Conservation (phyloP, 2,797 vertebrate species). For the Ptychadena robeensis region DNA sequence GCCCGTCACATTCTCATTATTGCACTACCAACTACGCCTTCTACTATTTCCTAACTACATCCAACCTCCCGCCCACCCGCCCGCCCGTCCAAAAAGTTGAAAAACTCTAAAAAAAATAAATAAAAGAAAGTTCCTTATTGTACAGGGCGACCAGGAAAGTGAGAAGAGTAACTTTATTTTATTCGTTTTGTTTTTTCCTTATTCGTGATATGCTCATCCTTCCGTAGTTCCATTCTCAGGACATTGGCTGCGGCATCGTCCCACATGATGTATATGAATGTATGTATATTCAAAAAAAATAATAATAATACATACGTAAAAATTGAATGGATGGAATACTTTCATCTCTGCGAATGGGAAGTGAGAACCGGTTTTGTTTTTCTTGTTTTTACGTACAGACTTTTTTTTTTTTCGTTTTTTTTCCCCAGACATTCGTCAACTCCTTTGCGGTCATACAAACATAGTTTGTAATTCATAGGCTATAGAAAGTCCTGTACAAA, state of each 20-base stretch:
- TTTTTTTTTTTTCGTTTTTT: slow-evolving; percentile 57
- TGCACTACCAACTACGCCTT: slow-evolving; percentile 74
- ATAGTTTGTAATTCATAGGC: slow-evolving; percentile 76
- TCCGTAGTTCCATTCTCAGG: slow-evolving; percentile 47
- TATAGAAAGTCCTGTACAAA: slow-evolving; percentile 75
- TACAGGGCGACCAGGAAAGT: slow-evolving; percentile 54
- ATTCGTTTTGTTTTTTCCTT: background rate
- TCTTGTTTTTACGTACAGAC: slow-evolving; percentile 66
- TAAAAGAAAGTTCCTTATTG: slow-evolving; percentile 63
- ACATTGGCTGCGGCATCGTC: slow-evolving; percentile 26
- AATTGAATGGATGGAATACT: slow-evolving; percentile 63
- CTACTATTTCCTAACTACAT: slow-evolving; percentile 68
- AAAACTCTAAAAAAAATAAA: slow-evolving; percentile 80
- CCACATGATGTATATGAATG: slow-evolving; percentile 47
- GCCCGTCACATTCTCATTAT: slow-evolving; percentile 71
- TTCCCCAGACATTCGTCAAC: slow-evolving; percentile 69
- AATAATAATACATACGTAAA: slow-evolving; percentile 52
- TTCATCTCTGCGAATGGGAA: slow-evolving; percentile 71
- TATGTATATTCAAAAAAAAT: slow-evolving; percentile 44
- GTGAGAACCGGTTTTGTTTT: slow-evolving; percentile 70
- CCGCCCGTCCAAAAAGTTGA: slow-evolving; percentile 71
- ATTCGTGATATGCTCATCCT: slow-evolving; percentile 63
- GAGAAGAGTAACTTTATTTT: slow-evolving; percentile 70
- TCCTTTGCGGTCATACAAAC: slow-evolving; percentile 71
- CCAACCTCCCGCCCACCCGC: slow-evolving; percentile 70